Base-by-base conservation (phyloP, 2,797 vertebrate species). In the Syngnathus acus region DNA sequence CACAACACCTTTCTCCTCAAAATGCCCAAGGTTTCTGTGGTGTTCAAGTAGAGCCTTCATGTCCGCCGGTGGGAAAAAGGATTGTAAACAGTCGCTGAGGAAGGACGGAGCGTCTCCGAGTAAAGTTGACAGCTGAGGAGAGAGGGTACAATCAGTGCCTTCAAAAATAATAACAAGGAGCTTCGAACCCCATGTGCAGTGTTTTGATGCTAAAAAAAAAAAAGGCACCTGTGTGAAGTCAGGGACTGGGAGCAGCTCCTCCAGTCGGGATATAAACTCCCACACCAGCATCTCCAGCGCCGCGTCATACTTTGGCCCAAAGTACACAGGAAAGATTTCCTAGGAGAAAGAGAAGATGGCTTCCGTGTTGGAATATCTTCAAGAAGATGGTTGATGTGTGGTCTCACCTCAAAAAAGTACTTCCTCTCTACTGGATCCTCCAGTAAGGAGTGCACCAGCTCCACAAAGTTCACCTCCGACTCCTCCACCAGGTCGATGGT, bases 181-280 rank as follows among this genome's bases (percentile, higher is more conserved):
- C 32, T 32, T 3, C 4, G 32, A 26, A 26, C 26, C 26, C 32
- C 32, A 32, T 32, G 32, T 32, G 32, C 32, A 32, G 4, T 32
- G 32, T 32, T 32, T 32, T 32, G 32, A 32, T 32, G 16, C n/a
- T n/a, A 4, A 39, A 50, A 38, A 11, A 14, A 39, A 21, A 19
- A 9, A n/a, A 6, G 37, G 19, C 32, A 94, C 93, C 93, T 93
- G 87, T 64, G 90, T 89, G 70, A 90, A 80, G 64, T 90, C 84
- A 37, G 88, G 87, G 9, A 79, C 48, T 0, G 92, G 91, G 50
- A 94, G 78, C 48, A 92, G 82, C 75, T 82, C 89, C 58, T 93
- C 91, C 72, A 94, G 83, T 48, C 91, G 84, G 9, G 87, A 88
- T 69, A 94, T 81, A 37, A 94, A 93, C 77, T 93, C 91, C 82